Base-by-base conservation (phyloP, 2,888 invertebrate genomes). In the Chrysolina haemoptera region DNA sequence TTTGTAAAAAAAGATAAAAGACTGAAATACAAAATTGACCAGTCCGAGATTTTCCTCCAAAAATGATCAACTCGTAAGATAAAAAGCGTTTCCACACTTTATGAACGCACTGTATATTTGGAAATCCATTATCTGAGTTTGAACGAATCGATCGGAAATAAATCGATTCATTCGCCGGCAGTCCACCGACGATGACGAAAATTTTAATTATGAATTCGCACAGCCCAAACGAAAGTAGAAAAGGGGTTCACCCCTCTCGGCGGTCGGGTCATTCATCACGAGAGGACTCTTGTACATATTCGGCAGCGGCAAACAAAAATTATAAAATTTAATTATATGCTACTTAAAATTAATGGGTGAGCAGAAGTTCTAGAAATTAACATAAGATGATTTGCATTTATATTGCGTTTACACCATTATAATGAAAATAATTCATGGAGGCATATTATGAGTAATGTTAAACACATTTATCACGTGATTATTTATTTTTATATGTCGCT, bases 251-350 rank as follows among this genome's bases (percentile, higher is more conserved):
- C 73, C 76, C 76, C 75, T 76, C 76, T 74, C 71, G 71, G 72
- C 78, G 71, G 76, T 75, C 82, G 82, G 65, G 62, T 68, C 75
- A 71, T 71, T 55, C 66, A 73, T 73, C 70, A 67, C n/a, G 27
- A 50, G 14, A 66, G 81, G 79, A 75, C 83, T 80, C 80, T 84
- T 84, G 84, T 86, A 85, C 84, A 85, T 86, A 86, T 87, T 87
- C 85, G 83, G 85, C 81, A 82, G 80, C 74, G 59, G 83, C 59
- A 59, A 83, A 86, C 87, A 85, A 86, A 87, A 86, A 84, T 80
- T 81, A 80, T 86, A 86, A 91, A 92, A 91, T 91, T 91, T 90
- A 91, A 91, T 92, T 91, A 91, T 91, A 90, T 91, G 91, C 91
- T 91, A 91, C 91, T 92, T 91, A 91, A 91, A 81, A 91, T 90